Evolutionary conservation across 2,888 invertebrate genomes (phyloP).

Genomic region (Lamellibrachia satsuma): DNA sequence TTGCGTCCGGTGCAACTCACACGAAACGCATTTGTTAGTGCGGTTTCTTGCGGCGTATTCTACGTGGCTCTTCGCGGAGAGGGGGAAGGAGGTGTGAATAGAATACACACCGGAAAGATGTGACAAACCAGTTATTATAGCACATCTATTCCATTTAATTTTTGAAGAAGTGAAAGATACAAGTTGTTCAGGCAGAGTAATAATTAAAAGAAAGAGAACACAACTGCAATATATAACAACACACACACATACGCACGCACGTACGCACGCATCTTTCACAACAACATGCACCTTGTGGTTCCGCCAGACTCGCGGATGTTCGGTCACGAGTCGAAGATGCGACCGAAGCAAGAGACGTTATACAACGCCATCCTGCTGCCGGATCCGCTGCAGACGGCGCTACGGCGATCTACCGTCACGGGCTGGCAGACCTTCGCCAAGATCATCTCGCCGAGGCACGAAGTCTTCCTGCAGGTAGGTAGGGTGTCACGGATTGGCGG

Average conservation of each 20-base stretch:
- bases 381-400: slow-evolving; percentile 42
- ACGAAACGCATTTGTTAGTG: background rate
- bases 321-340: slow-evolving; percentile 44
- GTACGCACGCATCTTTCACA: background rate
- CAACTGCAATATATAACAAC: background rate
- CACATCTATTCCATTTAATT: background rate
- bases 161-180: background rate
- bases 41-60: background rate
- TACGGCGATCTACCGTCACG: slow-evolving; percentile 36
- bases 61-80: background rate
- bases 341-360: slow-evolving; percentile 32
- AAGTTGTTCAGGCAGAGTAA: too few species aligned
- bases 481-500: background rate
- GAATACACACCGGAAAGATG: background rate
- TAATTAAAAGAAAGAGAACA: background rate
- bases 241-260: background rate
- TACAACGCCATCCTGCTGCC: slow-evolving; percentile 38
- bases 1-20: background rate
- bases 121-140: background rate
- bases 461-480: slow-evolving; percentile 22
- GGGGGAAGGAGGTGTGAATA: background rate
- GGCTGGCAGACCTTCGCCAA: slow-evolving; percentile 45
- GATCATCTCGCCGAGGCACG: slow-evolving; percentile 41
- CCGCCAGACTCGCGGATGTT: slow-evolving; percentile 40
- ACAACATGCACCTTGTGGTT: background rate